Evolutionary conservation across 2,797 vertebrate genomes (phyloP).

Genomic region (Chloroceryle inda): DNA sequence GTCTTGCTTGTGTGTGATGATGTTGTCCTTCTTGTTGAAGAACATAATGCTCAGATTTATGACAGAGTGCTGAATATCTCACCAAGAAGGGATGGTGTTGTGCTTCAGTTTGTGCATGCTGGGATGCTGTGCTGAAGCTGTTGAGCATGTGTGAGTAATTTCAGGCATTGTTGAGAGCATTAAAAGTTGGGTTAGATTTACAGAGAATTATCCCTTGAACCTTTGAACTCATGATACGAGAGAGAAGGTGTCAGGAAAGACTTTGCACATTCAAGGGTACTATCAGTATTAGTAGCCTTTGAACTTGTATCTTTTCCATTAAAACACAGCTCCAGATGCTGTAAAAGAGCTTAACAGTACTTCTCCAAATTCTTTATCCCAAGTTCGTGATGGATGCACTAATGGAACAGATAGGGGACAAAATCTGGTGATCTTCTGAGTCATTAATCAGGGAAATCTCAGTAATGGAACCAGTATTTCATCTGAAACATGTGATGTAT

Average conservation of each 20-base stretch:
- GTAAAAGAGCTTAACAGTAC: neutral
- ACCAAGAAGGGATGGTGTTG: neutral
- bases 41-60: neutral
- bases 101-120: neutral
- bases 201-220: neutral
- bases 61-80: neutral
- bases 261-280: neutral
- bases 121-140: neutral
- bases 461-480: neutral
- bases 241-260: neutral
- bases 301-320: neutral
- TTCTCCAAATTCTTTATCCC: neutral
- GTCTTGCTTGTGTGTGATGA: neutral
- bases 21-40: neutral
- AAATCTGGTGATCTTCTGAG: neutral
- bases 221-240: neutral
- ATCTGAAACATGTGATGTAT: neutral
- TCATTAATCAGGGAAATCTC: neutral
- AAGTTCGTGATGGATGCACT: neutral
- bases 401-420: neutral
- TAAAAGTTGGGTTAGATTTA: neutral
- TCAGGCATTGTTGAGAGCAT: neutral
- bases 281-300: neutral
- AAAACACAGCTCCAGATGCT: neutral
- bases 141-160: neutral